Base-by-base conservation (phyloP, 2,888 invertebrate genomes). In the Alitta virens region DNA sequence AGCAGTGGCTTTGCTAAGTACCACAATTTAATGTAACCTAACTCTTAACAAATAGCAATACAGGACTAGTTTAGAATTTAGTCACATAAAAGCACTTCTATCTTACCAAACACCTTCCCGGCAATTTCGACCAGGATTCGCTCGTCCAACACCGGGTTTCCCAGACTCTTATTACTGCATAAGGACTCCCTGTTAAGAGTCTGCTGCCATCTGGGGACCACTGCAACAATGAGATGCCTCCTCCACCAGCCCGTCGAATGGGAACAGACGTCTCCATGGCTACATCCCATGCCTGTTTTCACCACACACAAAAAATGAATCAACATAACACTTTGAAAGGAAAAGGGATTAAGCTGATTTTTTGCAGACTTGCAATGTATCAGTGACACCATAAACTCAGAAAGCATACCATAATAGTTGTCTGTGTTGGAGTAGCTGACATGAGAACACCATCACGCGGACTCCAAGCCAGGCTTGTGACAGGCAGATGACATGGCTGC, bases 81-180 rank as follows among this genome's bases (percentile, higher is more conserved):
- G n/a, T n/a, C n/a, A n/a, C n/a, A n/a, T n/a, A n/a, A n/a, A n/a
- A n/a, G n/a, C n/a, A n/a, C n/a, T n/a, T n/a, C n/a, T n/a, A n/a
- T n/a, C 33, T 58, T 27, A 79, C 80, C 71, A 90, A 91, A n/a
- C 94, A 89, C 55, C 88, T 85, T 24, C 90, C 90, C n/a, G 86
- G 86, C 0, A 87, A 85, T 1, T 91, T 87, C 14, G 88, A 89
- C 95, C 95, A 95, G 12, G 90, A 86, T 76, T 93, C 93, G 1
- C 89, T 87, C 16, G 84, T 85, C 93, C 94, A 94, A 25, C 68
- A 72, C 21, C 78, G 76, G 7, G 89, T 89, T 65, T 91, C 89
- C 93, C 94, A 95, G 18, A 94, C 89, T 91, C 91, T 89, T 77
- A 95, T 94, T 67, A 91, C 86, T 64, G 89, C 87, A 65, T 89